phyloP scores from a whole-genome alignment of 1,140 invertebrate species.

The Heliconius hermathena region DNA sequence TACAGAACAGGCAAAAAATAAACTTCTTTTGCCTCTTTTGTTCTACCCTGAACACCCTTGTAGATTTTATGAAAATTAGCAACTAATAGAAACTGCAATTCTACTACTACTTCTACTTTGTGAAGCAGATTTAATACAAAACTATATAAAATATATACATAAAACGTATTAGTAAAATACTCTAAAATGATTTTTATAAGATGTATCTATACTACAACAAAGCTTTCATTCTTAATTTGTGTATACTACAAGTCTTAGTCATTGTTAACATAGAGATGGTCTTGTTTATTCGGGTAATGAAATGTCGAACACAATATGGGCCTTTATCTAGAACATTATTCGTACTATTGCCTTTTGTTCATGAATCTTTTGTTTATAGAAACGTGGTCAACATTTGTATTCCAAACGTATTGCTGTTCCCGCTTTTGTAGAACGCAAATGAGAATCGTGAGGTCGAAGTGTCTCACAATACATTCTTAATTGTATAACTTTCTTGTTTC shows the following conservation, averaged over 20 bases:
- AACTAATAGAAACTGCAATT: no score
- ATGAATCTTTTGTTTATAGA: conserved; percentile 20
- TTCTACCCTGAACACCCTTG: no score
- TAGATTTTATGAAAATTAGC: no score
- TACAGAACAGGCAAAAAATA: no score
- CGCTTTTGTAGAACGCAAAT: conserved; percentile 18
- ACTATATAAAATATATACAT: no score
- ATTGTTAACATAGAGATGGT: conserved; percentile 16
- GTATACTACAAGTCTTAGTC: not conserved
- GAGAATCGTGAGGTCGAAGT: conserved; percentile 23
- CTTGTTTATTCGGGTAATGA: conserved; percentile 16
- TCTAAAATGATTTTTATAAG: no score
- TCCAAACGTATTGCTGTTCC: conserved; percentile 20
- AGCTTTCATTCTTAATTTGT: not conserved
- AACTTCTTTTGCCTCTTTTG: no score
- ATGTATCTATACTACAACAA: not conserved
- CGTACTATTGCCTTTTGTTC: conserved; percentile 31
- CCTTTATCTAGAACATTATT: conserved; percentile 18
- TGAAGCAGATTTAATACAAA: no score
- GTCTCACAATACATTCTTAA: conserved; percentile 39
- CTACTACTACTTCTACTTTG: no score
- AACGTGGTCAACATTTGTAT: conserved; percentile 31
- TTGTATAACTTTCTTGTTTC: conserved; percentile 37
- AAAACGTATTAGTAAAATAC: no score
- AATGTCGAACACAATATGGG: not conserved